phyloP scores from a whole-genome alignment of 2,113 vertebrate species.

The Odobenus rosmarus region DNA sequence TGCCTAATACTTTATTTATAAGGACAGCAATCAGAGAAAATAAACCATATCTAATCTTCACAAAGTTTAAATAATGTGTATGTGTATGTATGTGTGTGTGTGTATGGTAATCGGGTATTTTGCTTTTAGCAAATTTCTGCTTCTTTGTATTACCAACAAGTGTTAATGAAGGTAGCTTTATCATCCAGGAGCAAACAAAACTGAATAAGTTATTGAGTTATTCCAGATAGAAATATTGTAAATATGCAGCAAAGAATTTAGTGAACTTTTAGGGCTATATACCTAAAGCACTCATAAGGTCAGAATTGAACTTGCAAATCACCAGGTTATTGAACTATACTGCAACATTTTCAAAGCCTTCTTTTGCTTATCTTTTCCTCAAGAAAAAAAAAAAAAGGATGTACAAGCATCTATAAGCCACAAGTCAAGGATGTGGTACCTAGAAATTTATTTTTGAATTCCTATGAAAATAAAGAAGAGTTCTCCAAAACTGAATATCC shows the following conservation, averaged over 20 bases:
- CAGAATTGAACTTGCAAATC: background rate
- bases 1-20: background rate
- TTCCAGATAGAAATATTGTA: constrained; percentile 29
- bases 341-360: background rate
- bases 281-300: background rate
- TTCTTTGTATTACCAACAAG: background rate
- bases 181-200: constrained; percentile 11
- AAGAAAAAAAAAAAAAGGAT: background rate
- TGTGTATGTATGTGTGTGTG: background rate
- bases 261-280: background rate
- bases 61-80: background rate
- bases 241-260: background rate
- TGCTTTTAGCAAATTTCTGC: background rate
- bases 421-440: background rate
- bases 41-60: background rate
- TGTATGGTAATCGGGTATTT: background rate
- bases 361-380: background rate
- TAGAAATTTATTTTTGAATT: background rate
- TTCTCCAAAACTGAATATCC: background rate
- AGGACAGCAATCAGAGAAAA: background rate
- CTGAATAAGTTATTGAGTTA: background rate
- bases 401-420: background rate
- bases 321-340: background rate
- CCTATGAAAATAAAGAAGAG: background rate
- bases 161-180: background rate